Base-by-base conservation (phyloP, 2,113 vertebrate species). In the Anoura caudifer region DNA sequence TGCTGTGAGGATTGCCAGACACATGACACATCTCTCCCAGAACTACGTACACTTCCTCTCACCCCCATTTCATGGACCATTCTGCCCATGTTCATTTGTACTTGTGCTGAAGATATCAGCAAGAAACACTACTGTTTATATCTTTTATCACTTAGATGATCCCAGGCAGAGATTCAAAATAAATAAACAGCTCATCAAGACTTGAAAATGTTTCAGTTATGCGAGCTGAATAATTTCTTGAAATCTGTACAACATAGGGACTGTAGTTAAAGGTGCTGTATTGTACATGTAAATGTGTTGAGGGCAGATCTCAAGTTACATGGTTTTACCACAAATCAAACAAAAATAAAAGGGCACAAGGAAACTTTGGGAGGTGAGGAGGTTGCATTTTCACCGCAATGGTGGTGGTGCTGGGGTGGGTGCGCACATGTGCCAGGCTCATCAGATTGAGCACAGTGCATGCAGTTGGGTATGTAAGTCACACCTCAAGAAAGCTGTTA, bases 101-200 rank as follows among this genome's bases (percentile, higher is more conserved):
- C 41, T 31, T 81, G 4, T 2, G 0, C 50, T 84, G 95, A 95
- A 36, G 56, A 38, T 52, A 56, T 91, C 73, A 76, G 8, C 67
- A 72, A 47, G 81, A 96, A 96, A 93, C 12, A 38, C 22, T n/a
- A 36, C 33, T 73, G 79, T 88, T 79, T 95, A 79, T 75, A 56
- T 81, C 97, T 96, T 93, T 52, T 88, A 16, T 80, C 75, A n/a
- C 65, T 95, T 80, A 22, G 65, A 56, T 97, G 33, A 86, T 80
- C 65, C 3, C 50, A 91, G 26, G 82, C 69, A 91, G 93, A 94
- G 52, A 87, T 52, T 81, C 63, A 92, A 95, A 93, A 82, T 93
- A 81, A 97, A 92, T 9, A 90, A 83, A 70, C 0, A 81, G 47
- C n/a, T 97, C 85, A 45, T 95, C 20, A 94, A 63, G 75, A 36